phyloP scores from a whole-genome alignment of 1,140 invertebrate genomes.

The Rhyacophila brunnea region DNA sequence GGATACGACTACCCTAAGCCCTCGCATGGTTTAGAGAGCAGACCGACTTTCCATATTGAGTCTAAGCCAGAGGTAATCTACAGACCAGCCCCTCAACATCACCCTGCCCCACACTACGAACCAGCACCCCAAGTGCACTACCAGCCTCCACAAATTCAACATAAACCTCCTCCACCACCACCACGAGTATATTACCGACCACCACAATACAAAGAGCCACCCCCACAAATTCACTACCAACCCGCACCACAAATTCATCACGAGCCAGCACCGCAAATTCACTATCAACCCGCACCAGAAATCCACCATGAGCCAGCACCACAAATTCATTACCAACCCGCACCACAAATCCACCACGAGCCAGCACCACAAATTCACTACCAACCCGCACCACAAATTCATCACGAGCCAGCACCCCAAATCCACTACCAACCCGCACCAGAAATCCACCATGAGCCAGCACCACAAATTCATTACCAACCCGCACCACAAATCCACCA shows the following conservation, averaged over 20 bases:
- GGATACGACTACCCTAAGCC: constrained; percentile 28
- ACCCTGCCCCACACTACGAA: neutral
- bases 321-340: neutral
- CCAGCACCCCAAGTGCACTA: no score
- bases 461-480: neutral
- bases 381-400: neutral
- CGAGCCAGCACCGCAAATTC: no score
- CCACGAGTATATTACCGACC: no score
- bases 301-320: neutral
- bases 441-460: neutral
- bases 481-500: neutral
- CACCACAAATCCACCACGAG: neutral
- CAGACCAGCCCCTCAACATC: neutral
- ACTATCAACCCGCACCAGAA: neutral
- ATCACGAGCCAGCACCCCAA: neutral
- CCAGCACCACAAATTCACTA: neutral
- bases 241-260: neutral
- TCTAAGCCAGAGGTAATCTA: no score
- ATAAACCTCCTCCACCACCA: no score
- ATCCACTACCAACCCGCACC: neutral
- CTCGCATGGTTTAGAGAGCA: neutral
- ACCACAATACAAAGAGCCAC: neutral
- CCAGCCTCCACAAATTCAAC: no score
- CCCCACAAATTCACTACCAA: neutral
- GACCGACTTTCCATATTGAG: neutral